These are phyloP conservation scores for Seladonia tumulorum DNA, from an alignment of 2,888 invertebrate genomes.

Conservation along the genomic window DNA sequence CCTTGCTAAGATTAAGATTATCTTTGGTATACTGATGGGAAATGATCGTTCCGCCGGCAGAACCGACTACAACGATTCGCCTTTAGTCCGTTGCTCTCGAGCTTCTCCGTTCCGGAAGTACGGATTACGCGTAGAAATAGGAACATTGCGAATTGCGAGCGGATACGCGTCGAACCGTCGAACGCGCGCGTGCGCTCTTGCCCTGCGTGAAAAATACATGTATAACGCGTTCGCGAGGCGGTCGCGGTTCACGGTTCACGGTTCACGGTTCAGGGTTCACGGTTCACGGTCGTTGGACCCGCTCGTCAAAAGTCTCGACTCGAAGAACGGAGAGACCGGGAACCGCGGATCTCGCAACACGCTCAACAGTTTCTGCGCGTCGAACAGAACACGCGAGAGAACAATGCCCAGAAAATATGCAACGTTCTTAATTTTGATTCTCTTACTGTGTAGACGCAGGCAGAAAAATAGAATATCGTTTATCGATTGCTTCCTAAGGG, in stretches of 20 bases:
- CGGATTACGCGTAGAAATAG: conserved; percentile 68
- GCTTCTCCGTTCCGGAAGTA: conserved; percentile 43
- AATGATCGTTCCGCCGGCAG: conserved; percentile 72
- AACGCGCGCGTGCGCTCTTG: conserved; percentile 5
- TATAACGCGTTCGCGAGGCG: neutral
- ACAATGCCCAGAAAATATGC: conserved; percentile 75
- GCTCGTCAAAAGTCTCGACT: neutral
- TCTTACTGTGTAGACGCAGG: conserved; percentile 72
- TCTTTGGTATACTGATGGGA: conserved; percentile 79
- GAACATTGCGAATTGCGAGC: conserved; percentile 70
- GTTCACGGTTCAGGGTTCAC: neutral
- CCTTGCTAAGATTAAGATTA: conserved; percentile 71
- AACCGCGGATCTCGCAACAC: neutral
- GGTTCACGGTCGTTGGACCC: neutral
- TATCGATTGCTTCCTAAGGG: conserved; percentile 61
- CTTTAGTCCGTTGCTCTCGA: conserved; percentile 40
- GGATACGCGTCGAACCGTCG: conserved; percentile 39
- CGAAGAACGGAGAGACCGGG: neutral
- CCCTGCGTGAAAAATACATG: conserved; percentile 5
- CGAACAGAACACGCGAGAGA: conserved; percentile 54
- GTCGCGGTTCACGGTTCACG: neutral
- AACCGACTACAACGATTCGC: conserved; percentile 56
- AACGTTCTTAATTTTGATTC: conserved; percentile 61
- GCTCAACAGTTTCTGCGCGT: conserved; percentile 24
- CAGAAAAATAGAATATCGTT: conserved; percentile 72